phyloP scores from a whole-genome alignment of 37 sponge, comb jelly and placozoan species.

The Beroe forskalii region DNA sequence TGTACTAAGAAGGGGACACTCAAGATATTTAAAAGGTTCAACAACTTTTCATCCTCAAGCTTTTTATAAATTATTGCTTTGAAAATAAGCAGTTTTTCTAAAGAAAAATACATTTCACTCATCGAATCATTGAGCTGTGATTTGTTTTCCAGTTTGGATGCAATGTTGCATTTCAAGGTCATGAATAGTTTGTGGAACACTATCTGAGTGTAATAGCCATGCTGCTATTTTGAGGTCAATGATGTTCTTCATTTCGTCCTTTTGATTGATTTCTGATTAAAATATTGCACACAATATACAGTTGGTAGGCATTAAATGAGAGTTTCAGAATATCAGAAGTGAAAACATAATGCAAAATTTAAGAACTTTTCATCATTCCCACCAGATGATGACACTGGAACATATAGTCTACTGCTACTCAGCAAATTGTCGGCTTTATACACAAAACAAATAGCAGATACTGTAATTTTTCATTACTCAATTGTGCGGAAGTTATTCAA shows the following conservation, averaged over 20 bases:
- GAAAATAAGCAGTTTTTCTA: neutral
- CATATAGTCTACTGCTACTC: neutral
- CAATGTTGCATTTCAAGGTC: neutral
- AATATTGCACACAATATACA: constrained; percentile 45
- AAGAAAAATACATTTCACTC: neutral
- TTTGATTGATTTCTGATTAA: neutral
- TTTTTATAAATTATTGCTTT: neutral
- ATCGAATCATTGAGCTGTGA: neutral
- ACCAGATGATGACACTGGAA: constrained; percentile 23
- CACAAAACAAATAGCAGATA: constrained; percentile 1
- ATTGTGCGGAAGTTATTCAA: neutral
- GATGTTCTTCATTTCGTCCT: neutral
- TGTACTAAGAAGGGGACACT: constrained; percentile 10
- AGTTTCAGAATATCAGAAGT: constrained; percentile 11
- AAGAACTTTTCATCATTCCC: neutral
- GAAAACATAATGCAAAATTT: neutral
- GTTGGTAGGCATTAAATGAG: constrained; percentile 52
- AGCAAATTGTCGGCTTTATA: neutral
- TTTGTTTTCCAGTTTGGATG: neutral
- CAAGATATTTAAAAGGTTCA: neutral
- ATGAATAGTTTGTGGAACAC: neutral
- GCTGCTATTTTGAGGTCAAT: constrained; percentile 39
- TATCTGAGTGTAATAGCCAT: constrained; percentile 31
- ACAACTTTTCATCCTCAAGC: neutral
- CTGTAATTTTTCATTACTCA: constrained; percentile 24